phyloP scores from a whole-genome alignment of 2,888 invertebrate species.

The Orthosia gothica region DNA sequence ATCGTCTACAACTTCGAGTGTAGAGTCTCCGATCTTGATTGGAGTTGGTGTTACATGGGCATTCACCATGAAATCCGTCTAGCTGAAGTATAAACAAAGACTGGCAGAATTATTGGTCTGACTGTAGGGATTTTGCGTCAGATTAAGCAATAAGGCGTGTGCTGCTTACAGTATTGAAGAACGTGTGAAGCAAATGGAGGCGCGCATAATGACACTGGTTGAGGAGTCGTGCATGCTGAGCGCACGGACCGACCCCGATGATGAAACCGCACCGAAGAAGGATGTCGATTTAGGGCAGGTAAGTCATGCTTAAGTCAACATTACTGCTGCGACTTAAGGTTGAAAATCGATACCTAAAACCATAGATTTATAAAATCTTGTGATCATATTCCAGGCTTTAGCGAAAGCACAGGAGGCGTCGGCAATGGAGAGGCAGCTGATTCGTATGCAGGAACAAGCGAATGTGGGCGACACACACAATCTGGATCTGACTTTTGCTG shows the following conservation, averaged over 20 bases:
- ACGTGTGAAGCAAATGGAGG: constrained; percentile 97
- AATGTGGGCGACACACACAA: constrained; percentile 98
- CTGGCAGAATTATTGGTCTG: too few species aligned
- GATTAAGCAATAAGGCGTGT: too few species aligned
- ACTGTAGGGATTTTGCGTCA: too few species aligned
- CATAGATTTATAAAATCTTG: background rate
- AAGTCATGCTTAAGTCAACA: background rate
- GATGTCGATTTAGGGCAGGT: constrained; percentile 85
- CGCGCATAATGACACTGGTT: constrained; percentile 96
- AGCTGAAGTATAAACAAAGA: too few species aligned
- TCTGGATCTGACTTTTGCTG: constrained; percentile 98
- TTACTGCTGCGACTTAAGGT: background rate
- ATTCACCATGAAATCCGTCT: too few species aligned
- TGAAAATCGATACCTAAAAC: background rate
- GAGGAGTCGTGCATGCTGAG: constrained; percentile 96
- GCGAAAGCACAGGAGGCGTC: constrained; percentile 99
- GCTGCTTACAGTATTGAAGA: constrained; percentile 95
- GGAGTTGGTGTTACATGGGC: too few species aligned
- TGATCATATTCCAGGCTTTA: constrained; percentile 89
- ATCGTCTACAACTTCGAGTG: too few species aligned
- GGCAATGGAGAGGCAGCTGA: constrained; percentile 97
- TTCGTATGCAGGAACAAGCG: constrained; percentile 97
- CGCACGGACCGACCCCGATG: constrained; percentile 80
- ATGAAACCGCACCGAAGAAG: constrained; percentile 78
- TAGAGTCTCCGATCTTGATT: too few species aligned